Conservation (phyloP, 2,113 vertebrate genomes). For the Eublepharis macularius region DNA sequence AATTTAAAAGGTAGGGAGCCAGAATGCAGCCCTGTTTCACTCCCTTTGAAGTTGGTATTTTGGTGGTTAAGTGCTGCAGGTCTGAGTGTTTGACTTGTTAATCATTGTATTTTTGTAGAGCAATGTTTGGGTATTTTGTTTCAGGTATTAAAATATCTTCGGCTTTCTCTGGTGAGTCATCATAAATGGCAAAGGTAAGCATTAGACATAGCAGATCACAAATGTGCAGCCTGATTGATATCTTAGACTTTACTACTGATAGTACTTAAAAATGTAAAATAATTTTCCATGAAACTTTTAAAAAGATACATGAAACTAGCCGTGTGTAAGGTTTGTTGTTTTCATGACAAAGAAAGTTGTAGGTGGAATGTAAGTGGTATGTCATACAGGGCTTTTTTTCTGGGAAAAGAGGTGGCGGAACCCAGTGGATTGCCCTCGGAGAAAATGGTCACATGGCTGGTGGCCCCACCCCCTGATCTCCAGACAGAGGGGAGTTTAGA, state of each 20-base stretch:
- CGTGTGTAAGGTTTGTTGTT: background rate
- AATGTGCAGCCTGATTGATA: background rate
- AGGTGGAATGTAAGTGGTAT: background rate
- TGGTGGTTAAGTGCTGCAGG: too few species aligned
- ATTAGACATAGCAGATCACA: background rate
- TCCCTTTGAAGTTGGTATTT: too few species aligned
- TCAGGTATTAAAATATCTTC: background rate
- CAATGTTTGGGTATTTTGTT: background rate
- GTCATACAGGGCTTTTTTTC: background rate
- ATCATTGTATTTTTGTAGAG: background rate
- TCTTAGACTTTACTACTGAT: background rate
- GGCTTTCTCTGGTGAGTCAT: background rate
- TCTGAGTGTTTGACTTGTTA: too few species aligned
- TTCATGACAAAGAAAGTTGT: background rate
- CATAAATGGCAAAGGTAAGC: background rate
- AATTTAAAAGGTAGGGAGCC: too few species aligned
- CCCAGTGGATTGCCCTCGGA: too few species aligned
- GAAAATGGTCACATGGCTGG: too few species aligned
- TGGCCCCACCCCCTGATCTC: too few species aligned
- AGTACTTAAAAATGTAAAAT: slow-evolving; percentile 15
- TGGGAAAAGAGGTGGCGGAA: too few species aligned
- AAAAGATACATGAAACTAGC: background rate
- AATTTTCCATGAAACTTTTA: background rate
- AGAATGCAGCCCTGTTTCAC: too few species aligned
- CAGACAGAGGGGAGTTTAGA: too few species aligned